Evolutionary conservation across 2,888 invertebrate species (phyloP).

Genomic region (Epistrophella euchroma): DNA sequence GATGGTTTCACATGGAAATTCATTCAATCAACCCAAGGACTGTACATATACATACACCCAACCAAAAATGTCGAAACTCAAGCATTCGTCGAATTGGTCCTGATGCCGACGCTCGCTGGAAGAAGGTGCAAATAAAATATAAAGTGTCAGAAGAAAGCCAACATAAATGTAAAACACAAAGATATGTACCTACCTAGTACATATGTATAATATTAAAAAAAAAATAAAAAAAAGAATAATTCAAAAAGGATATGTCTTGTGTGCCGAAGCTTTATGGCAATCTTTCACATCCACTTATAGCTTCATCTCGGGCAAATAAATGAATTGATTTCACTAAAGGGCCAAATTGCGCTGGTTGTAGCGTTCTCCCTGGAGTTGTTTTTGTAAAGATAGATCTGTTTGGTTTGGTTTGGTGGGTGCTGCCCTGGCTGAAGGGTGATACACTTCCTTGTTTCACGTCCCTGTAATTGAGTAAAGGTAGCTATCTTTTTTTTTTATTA

Average conservation of each 20-base stretch:
- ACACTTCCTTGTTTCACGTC: constrained; percentile 16
- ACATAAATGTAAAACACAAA: constrained; percentile 47
- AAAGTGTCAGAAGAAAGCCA: constrained; percentile 62
- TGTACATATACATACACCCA: not conserved
- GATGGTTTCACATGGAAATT: constrained; percentile 59
- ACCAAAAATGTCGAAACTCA: not conserved
- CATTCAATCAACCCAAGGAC: constrained; percentile 66
- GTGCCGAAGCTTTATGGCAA: constrained; percentile 65
- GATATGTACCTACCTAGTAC: not conserved
- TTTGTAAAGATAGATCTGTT: not conserved
- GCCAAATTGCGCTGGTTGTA: constrained; percentile 14
- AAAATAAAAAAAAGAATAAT: constrained; percentile 53
- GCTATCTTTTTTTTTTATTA: not conserved
- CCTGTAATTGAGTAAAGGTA: constrained; percentile 3
- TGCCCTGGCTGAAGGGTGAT: not conserved
- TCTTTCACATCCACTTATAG: constrained; percentile 75
- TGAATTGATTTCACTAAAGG: constrained; percentile 73
- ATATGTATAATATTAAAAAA: not conserved
- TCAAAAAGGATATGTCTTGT: constrained; percentile 57
- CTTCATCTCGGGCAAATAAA: constrained; percentile 73
- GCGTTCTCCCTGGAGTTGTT: not conserved
- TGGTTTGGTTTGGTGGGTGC: not conserved
- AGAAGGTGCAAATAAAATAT: constrained; percentile 66
- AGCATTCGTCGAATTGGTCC: constrained; percentile 39
- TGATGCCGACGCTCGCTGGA: constrained; percentile 7